Evolutionary conservation across 2,888 invertebrate species (phyloP).

Genomic region (Agrypnus murinus): DNA sequence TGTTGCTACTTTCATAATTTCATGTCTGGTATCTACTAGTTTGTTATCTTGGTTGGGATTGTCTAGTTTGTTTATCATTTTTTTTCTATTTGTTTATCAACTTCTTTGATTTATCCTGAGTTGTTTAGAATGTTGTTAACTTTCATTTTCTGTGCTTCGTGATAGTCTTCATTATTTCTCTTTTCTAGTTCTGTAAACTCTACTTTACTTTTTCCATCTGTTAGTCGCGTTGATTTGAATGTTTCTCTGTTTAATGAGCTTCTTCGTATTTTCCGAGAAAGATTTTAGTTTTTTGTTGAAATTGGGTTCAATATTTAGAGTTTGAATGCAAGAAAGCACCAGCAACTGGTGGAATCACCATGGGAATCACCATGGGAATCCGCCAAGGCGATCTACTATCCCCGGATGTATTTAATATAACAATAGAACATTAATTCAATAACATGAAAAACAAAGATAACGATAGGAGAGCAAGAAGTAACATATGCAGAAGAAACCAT

Average conservation of each 20-base stretch:
- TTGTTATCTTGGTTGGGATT: constrained; percentile 13
- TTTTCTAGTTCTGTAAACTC: constrained; percentile 11
- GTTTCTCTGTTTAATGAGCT: too few relatives aligned
- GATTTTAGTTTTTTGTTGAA: too few relatives aligned
- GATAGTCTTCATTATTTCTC: neutral
- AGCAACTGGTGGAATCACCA: too few relatives aligned
- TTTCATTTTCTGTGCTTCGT: constrained; percentile 1
- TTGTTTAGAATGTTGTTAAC: constrained; percentile 11
- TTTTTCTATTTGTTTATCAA: constrained; percentile 1
- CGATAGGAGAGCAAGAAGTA: neutral
- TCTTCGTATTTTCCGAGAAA: too few relatives aligned
- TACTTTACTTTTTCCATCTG: constrained; percentile 4
- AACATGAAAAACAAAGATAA: neutral
- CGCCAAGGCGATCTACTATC: too few relatives aligned
- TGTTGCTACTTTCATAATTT: constrained; percentile 8
- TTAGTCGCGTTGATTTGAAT: too few relatives aligned
- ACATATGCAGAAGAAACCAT: neutral
- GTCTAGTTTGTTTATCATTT: constrained; percentile 1
- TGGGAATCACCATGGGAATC: too few relatives aligned
- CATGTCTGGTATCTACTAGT: neutral
- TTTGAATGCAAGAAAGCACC: too few relatives aligned
- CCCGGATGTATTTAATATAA: too few relatives aligned
- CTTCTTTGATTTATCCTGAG: neutral
- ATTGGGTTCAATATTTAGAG: too few relatives aligned
- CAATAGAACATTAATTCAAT: too few relatives aligned